These are phyloP conservation scores for Trogon surrucura DNA, from an alignment of 2,113 vertebrate genomes.

Conservation along the genomic window DNA sequence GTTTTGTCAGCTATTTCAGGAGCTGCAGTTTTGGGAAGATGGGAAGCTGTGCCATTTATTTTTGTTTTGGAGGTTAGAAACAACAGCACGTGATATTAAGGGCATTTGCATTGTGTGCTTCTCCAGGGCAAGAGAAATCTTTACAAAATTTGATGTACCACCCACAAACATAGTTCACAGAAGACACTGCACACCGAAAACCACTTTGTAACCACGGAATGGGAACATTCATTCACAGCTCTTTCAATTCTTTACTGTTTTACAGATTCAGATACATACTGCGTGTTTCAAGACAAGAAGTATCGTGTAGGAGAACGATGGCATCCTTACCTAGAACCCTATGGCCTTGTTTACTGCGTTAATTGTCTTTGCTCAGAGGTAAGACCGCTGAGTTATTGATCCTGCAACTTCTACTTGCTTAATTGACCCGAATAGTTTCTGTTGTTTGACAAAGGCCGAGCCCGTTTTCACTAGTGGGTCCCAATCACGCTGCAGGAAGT, in stretches of 20 bases:
- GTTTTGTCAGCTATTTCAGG: not conserved
- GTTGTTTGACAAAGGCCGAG: not conserved
- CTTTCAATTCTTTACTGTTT: conserved; percentile 17
- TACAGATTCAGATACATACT: conserved; percentile 83
- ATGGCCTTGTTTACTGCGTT: conserved; percentile 83
- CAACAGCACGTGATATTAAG: not conserved
- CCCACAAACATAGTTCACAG: not conserved
- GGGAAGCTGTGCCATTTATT: not conserved
- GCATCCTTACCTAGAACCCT: conserved; percentile 85
- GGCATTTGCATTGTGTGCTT: not conserved
- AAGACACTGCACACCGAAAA: not conserved
- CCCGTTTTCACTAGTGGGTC: not conserved
- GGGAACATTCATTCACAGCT: not conserved
- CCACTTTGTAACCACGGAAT: fast-evolving
- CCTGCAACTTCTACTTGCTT: not conserved
- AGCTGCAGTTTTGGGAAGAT: not conserved
- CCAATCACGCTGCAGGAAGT: not conserved
- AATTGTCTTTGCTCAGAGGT: conserved; percentile 85
- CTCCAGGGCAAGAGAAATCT: not conserved
- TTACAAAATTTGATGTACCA: not conserved
- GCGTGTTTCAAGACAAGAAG: conserved; percentile 85
- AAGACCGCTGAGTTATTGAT: conserved; percentile 8
- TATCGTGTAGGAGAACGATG: conserved; percentile 83
- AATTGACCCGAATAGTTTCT: not conserved
- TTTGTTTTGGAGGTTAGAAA: not conserved